Evolutionary conservation across 2,797 vertebrate species (phyloP).

Genomic region (Molossus alvarezi): DNA sequence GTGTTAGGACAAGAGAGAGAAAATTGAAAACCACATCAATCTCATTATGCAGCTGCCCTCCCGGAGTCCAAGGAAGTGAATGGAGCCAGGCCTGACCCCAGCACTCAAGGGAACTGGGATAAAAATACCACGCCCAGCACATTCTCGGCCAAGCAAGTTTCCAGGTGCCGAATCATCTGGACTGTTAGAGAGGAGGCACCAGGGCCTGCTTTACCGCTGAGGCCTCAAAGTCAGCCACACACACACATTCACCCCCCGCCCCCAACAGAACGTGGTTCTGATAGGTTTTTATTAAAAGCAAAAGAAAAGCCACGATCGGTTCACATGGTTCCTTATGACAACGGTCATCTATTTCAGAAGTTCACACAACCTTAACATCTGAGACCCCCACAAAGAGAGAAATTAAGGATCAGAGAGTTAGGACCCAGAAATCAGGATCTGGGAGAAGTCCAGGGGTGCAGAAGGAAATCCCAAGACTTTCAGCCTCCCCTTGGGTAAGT

Average conservation of each 20-base stretch:
- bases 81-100: neutral
- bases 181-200: neutral
- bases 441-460: neutral
- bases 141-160: neutral
- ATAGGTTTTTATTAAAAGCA: neutral
- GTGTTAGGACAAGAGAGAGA: constrained; percentile 76
- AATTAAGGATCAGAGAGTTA: neutral
- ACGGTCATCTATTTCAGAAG: neutral
- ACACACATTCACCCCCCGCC: no score
- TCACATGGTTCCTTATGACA: neutral
- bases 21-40: constrained; percentile 62
- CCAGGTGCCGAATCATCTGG: neutral
- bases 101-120: neutral
- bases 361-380: neutral
- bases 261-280: neutral
- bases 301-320: neutral
- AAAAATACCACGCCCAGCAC: neutral
- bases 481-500: neutral
- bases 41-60: neutral
- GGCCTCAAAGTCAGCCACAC: neutral
- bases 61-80: neutral
- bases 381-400: constrained; percentile 3
- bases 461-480: neutral
- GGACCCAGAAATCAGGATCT: neutral
- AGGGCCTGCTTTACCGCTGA: neutral